Evolutionary conservation across 2,113 vertebrate species (phyloP).

Genomic region (Dicrurus megarhynchus): DNA sequence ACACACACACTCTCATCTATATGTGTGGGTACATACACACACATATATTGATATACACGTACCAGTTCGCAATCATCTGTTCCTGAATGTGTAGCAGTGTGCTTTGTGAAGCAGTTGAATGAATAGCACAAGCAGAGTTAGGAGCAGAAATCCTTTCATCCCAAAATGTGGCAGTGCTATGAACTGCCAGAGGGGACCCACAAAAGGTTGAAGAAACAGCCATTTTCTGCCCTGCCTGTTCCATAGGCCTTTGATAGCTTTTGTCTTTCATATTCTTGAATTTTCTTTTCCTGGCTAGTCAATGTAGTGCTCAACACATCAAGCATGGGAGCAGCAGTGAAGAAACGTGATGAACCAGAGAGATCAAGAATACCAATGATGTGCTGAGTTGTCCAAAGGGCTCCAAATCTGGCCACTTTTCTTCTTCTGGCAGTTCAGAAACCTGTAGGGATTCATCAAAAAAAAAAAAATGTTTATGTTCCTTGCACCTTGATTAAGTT

Average conservation of each 20-base stretch:
- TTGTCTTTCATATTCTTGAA: not conserved
- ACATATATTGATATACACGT: fast-evolving
- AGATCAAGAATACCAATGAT: not conserved
- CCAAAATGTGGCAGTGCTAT: not conserved
- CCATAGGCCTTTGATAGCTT: not conserved
- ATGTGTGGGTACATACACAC: not conserved
- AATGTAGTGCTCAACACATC: not conserved
- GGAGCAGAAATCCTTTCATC: not conserved
- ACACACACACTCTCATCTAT: fast-evolving
- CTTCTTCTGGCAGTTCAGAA: not conserved
- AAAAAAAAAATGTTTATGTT: not conserved
- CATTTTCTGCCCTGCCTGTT: not conserved
- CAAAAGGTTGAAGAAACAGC: not conserved
- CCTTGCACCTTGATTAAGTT: not conserved
- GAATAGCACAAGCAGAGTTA: not conserved
- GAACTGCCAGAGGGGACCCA: not conserved
- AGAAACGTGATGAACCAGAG: not conserved
- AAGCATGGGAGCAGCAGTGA: not conserved
- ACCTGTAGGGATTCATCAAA: not conserved
- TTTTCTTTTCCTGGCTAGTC: not conserved
- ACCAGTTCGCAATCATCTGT: not conserved
- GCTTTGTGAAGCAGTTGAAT: not conserved
- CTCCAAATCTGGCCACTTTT: not conserved
- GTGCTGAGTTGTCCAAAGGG: not conserved
- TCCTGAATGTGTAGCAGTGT: not conserved